These are phyloP conservation scores for Bombus consobrinus DNA, from an alignment of 1,140 invertebrate genomes.

Conservation along the genomic window DNA sequence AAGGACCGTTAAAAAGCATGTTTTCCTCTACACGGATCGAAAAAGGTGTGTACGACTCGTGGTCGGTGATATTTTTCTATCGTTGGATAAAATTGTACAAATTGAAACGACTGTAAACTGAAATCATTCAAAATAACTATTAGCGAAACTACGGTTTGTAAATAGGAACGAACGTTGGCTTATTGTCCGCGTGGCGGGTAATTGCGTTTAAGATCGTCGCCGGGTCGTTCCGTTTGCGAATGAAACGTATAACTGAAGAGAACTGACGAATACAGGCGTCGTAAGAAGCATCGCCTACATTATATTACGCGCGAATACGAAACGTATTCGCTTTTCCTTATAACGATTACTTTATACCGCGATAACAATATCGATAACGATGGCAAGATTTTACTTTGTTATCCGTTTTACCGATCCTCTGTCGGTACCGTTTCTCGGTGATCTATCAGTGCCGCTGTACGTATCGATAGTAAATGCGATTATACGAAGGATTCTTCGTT, in stretches of 20 bases:
- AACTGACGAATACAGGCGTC: not conserved
- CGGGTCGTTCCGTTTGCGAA: not conserved
- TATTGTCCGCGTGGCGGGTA: not conserved
- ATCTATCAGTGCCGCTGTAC: not conserved
- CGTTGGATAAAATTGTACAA: not conserved
- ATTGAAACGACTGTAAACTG: not conserved
- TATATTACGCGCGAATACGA: not conserved
- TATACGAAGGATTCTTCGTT: not conserved
- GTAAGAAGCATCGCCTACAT: not conserved
- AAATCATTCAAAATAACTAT: not conserved
- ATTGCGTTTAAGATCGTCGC: not conserved
- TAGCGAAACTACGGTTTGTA: not conserved
- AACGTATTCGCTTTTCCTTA: not conserved
- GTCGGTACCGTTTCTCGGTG: too few species aligned
- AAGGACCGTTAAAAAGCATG: too few species aligned
- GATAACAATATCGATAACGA: not conserved
- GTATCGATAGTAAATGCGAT: rapidly evolving
- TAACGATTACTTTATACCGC: not conserved
- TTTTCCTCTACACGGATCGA: too few species aligned
- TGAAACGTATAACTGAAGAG: not conserved
- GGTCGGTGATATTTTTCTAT: not conserved
- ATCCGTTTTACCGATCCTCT: too few species aligned
- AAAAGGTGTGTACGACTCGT: too few species aligned
- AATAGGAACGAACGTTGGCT: not conserved
- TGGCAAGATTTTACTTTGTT: too few species aligned